Conservation (phyloP, 2,113 vertebrate genomes). For the Irena cyanogastra region DNA sequence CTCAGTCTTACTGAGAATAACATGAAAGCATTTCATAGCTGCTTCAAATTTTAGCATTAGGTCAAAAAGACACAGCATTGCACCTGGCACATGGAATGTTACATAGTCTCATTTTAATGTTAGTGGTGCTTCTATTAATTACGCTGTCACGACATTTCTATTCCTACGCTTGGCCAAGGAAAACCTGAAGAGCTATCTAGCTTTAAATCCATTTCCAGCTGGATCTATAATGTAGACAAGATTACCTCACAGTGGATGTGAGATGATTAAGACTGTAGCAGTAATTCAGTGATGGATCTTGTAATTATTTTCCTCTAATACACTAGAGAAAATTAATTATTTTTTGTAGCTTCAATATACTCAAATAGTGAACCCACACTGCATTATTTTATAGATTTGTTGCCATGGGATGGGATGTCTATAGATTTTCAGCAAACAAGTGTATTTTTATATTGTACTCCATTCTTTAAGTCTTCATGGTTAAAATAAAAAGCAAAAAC, state of each 20-base stretch:
- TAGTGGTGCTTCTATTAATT: not conserved
- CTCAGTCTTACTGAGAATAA: not conserved
- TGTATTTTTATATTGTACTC: not conserved
- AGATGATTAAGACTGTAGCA: conserved; percentile 4
- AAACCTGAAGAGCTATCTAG: not conserved
- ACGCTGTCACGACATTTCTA: not conserved
- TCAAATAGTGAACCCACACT: not conserved
- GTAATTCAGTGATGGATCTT: not conserved
- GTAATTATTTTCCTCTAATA: not conserved
- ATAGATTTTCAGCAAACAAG: not conserved
- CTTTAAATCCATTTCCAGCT: conserved; percentile 2
- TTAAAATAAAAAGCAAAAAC: not conserved
- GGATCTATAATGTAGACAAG: not conserved
- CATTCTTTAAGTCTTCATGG: not conserved
- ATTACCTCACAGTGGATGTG: not conserved
- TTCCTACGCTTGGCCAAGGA: not conserved
- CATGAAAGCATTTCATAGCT: not conserved
- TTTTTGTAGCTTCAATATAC: not conserved
- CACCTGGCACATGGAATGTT: not conserved
- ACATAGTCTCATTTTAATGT: not conserved
- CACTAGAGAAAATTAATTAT: not conserved
- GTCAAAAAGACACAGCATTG: not conserved
- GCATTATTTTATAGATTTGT: not conserved
- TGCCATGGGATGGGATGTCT: not conserved
- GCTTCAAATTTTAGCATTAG: not conserved